These are phyloP conservation scores for Sardina pilchardus DNA, from an alignment of 2,113 vertebrate species.

Conservation along the genomic window DNA sequence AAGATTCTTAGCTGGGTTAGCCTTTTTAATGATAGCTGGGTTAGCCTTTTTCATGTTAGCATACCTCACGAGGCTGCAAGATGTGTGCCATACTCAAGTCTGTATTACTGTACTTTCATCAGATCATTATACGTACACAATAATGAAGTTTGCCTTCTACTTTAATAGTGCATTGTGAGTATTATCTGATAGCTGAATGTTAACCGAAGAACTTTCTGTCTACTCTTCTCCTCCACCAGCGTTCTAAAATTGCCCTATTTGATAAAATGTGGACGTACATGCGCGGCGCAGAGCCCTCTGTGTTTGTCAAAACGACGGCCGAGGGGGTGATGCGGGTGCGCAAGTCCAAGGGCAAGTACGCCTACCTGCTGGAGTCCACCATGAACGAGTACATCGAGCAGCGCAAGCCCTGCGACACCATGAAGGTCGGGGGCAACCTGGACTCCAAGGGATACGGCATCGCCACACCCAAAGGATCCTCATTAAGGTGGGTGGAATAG, in stretches of 20 bases:
- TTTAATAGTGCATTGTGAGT: no score
- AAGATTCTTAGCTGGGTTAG: constrained; percentile 32
- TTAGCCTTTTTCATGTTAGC: background rate
- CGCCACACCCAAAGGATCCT: constrained; percentile 99
- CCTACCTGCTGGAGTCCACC: constrained; percentile 98
- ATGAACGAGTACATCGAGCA: constrained; percentile 99
- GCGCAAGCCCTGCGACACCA: constrained; percentile 98
- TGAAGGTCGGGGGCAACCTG: constrained; percentile 99
- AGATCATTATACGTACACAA: no score
- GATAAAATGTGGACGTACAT: constrained; percentile 99
- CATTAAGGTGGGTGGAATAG: constrained; percentile 99
- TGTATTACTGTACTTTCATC: no score
- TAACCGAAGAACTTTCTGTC: background rate
- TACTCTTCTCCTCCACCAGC: constrained; percentile 71
- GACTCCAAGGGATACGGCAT: constrained; percentile 99
- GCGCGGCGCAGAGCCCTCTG: constrained; percentile 96
- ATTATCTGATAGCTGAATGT: background rate
- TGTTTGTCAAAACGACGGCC: constrained; percentile 98
- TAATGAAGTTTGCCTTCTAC: background rate
- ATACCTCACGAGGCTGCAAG: background rate
- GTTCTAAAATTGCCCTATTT: constrained; percentile 99
- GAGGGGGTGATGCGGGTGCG: constrained; percentile 95
- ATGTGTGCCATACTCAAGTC: no score
- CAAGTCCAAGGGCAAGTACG: constrained; percentile 99
- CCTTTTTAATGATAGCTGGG: background rate